Evolutionary conservation across 2,113 vertebrate species (phyloP).

Genomic region (Turnix velox): DNA sequence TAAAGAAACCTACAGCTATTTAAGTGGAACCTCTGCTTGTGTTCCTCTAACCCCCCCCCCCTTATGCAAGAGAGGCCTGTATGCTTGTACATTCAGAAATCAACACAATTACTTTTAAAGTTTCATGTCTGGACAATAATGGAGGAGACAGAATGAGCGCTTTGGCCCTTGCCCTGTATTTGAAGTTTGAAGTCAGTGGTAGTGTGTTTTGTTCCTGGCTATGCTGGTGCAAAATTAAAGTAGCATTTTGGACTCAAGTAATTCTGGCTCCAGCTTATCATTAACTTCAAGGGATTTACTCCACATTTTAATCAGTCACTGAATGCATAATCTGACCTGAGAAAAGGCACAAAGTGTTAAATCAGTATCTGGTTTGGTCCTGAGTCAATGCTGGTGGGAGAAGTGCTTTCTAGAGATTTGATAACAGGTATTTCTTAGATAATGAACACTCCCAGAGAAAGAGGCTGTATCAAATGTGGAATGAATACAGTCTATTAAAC

Average conservation of each 20-base stretch:
- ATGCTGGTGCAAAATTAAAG: not conserved
- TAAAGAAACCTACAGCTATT: not conserved
- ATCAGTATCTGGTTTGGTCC: not conserved
- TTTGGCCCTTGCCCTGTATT: not conserved
- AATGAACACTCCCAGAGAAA: not conserved
- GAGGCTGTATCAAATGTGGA: not conserved
- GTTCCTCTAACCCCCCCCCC: not conserved
- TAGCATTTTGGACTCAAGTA: not conserved
- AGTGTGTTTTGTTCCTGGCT: not conserved
- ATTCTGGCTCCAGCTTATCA: conserved; percentile 35
- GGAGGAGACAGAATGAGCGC: not conserved
- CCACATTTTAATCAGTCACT: conserved; percentile 28
- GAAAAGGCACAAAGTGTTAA: conserved; percentile 14
- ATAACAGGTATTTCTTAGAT: conserved; percentile 38
- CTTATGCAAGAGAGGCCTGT: not conserved
- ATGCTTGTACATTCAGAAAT: not conserved
- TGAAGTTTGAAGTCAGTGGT: not conserved
- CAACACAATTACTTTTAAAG: not conserved
- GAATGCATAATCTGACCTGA: conserved; percentile 7
- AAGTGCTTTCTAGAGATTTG: conserved; percentile 15
- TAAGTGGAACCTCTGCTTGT: not conserved
- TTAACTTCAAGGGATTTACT: conserved; percentile 48
- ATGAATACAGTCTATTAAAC: not conserved
- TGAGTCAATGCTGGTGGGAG: not conserved
- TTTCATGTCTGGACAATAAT: not conserved